A percentile compares a stretch with the other conserved stretches of the same genome.
Conservation (phyloP, 1,140 invertebrate genomes). For the Achatina immaculata region DNA sequence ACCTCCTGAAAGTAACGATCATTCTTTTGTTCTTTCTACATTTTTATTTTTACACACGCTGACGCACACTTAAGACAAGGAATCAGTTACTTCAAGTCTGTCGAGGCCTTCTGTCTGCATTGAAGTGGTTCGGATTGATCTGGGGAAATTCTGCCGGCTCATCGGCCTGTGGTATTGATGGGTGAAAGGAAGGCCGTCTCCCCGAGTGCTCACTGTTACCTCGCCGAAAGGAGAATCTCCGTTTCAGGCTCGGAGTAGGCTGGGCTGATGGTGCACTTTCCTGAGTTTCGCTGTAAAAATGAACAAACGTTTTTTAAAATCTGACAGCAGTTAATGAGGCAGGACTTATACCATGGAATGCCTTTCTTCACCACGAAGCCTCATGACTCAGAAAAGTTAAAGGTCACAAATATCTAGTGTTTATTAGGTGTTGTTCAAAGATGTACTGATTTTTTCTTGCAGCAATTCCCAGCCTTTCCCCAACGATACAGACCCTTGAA, state of each 20-base stretch:
- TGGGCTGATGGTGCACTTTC: slow-evolving; percentile 7
- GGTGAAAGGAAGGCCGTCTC: slow-evolving; percentile 8
- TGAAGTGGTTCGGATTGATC: slow-evolving; percentile 33
- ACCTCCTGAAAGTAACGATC: too few relatives aligned
- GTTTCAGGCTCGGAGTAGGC: slow-evolving; percentile 10
- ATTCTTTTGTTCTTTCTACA: too few relatives aligned
- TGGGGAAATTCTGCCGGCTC: slow-evolving; percentile 21
- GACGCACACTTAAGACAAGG: too few relatives aligned
- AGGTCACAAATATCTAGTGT: too few relatives aligned
- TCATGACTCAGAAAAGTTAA: too few relatives aligned
- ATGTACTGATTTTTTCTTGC: too few relatives aligned
- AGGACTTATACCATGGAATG: not conserved
- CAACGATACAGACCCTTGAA: too few relatives aligned
- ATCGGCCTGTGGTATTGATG: slow-evolving; percentile 11
- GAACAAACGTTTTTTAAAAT: not conserved
- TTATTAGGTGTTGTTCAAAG: too few relatives aligned
- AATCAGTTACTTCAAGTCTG: not conserved
- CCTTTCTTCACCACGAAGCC: too few relatives aligned
- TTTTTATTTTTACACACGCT: too few relatives aligned
- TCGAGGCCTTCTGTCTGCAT: not conserved
- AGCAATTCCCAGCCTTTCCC: too few relatives aligned
- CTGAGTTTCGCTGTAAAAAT: not conserved
- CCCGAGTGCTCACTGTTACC: not conserved
- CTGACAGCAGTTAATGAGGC: not conserved
- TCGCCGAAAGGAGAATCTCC: slow-evolving; percentile 26